These are phyloP conservation scores for Hemitrygon akajei DNA, from an alignment of 2,797 vertebrate species.

Conservation along the genomic window DNA sequence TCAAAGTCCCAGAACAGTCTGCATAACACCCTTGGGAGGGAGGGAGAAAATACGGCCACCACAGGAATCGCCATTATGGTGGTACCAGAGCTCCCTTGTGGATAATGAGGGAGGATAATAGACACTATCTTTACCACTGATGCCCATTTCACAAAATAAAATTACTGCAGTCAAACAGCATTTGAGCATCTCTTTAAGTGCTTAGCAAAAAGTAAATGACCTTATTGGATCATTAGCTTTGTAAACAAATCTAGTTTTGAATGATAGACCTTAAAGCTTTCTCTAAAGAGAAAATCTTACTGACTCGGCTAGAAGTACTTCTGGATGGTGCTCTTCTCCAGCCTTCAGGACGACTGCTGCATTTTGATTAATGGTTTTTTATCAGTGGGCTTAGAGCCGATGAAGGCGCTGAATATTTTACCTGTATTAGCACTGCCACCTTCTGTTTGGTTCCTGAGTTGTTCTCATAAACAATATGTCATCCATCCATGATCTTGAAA, in stretches of 20 bases:
- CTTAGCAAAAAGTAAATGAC: not conserved
- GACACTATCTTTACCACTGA: too few species aligned
- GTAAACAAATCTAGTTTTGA: not conserved
- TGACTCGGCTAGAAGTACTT: not conserved
- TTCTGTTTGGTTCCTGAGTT: not conserved
- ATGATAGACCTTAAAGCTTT: not conserved
- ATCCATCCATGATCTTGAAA: not conserved
- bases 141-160: too few species aligned
- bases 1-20: too few species aligned
- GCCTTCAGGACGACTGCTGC: not conserved
- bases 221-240: not conserved
- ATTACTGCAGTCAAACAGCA: not conserved
- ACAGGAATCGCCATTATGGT: too few species aligned
- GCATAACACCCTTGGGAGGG: too few species aligned
- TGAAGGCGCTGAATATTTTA: not conserved
- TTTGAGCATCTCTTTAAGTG: not conserved
- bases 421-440: not conserved
- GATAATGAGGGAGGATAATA: too few species aligned
- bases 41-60: too few species aligned
- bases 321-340: not conserved
- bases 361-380: not conserved
- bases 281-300: not conserved
- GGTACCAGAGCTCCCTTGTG: too few species aligned
- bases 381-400: not conserved
- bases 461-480: not conserved